A percentile compares a stretch with the other conserved stretches of the same genome.
Evolutionary conservation across 2,888 invertebrate genomes (phyloP).

Genomic region (Blera fallax): DNA sequence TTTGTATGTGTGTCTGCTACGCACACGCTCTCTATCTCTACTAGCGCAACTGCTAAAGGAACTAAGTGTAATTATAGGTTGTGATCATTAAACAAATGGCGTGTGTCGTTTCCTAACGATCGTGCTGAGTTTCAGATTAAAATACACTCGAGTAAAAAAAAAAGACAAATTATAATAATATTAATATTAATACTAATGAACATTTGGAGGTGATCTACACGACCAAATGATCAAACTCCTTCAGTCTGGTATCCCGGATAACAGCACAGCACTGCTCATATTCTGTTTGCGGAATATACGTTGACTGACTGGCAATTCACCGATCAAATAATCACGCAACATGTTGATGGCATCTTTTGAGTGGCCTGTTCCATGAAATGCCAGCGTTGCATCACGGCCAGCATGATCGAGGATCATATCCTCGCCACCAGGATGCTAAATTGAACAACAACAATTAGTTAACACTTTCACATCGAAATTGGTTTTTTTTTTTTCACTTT

Average conservation of each 20-base stretch:
- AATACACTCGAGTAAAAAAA: not conserved
- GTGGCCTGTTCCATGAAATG: constrained; percentile 91
- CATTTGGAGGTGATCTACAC: not conserved
- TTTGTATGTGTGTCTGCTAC: not conserved
- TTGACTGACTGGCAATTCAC: constrained; percentile 88
- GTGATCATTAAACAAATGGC: not conserved
- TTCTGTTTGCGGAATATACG: constrained; percentile 85
- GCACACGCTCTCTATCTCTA: not conserved
- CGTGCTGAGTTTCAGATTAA: not conserved
- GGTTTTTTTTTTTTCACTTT: constrained; percentile 73
- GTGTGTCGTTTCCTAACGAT: not conserved
- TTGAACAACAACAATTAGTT: constrained; percentile 73
- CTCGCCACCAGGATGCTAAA: constrained; percentile 91
- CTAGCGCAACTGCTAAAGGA: not conserved
- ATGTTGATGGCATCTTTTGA: constrained; percentile 85
- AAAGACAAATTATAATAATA: not conserved
- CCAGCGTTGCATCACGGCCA: constrained; percentile 91
- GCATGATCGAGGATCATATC: constrained; percentile 92
- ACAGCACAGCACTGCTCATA: constrained; percentile 75
- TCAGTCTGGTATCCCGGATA: constrained; percentile 78
- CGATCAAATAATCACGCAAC: constrained; percentile 88
- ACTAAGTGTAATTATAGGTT: not conserved
- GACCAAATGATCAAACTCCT: not conserved
- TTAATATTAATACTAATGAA: constrained; percentile 13
- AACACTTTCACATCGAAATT: constrained; percentile 20